Base-by-base conservation (phyloP, 2,113 vertebrate species). In the Triplophysa rosa region DNA sequence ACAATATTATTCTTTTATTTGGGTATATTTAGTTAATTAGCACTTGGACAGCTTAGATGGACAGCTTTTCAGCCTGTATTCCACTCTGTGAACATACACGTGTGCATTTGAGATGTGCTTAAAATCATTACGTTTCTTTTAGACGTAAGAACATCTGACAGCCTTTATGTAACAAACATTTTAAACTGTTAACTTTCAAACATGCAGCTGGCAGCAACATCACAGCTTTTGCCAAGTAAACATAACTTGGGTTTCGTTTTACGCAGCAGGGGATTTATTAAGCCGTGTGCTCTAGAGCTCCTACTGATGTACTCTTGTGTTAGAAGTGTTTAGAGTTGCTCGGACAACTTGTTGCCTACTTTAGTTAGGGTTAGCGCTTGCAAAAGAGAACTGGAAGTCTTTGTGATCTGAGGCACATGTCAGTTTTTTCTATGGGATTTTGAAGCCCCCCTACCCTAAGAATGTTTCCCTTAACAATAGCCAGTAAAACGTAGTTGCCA, bases 241-340 rank as follows among this genome's bases (percentile, higher is more conserved):
- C 59, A 65, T 33, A 54, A 21, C 52, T 62, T 49, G 21, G 13
- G 67, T 56, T 52, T 72, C 12, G 29, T 26, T 72, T 72, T 54
- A 64, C 68, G 21, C 59, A 63, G 45, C 68, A 65, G 78, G 67
- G 69, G 67, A 67, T 24, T 79, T 59, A 61, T 69, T 67, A 79
- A 69, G 56, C 58, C 7, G 5, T 19, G 13, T 19, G 8, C 69
- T 67, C 47, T 29, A 12, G 63, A 59, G 65, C 65, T 61, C 65
- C 37, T 66, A 63, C 65, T 70, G 58, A 71, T 62, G 45, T 54
- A 10, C 58, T 40, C 45, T 61, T 71, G 67, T 19, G 54, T 40
- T 61, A 17, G 33, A 59, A 61, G 71, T 61, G 54, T 73, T 73
- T 26, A 73, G 71, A 2, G n/a, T 45, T 64, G 59, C 67, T 72